Base-by-base conservation (phyloP, 2,797 vertebrate species). In the Tauraco hartlaubi region DNA sequence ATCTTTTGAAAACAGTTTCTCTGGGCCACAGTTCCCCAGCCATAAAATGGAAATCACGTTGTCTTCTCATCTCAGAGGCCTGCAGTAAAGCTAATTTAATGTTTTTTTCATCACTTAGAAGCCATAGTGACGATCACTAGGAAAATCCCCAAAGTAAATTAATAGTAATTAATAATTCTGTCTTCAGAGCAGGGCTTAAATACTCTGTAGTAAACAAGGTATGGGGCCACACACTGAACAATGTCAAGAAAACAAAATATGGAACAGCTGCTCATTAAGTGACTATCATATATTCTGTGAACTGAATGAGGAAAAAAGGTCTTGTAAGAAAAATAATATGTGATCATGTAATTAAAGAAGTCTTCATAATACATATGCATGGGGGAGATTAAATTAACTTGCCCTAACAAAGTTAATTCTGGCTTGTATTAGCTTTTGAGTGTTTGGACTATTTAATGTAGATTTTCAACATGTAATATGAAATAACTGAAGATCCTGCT, bases 241-340 rank as follows among this genome's bases (percentile, higher is more conserved):
- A 63, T 16, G 16, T 39, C 44, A 83, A 74, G n/a, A 73, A 87
- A 92, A 82, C n/a, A 89, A 79, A 94, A 83, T 49, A 85, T 22
- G n/a, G 44, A 92, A 91, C 68, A 92, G 75, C 49, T 92, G 68
- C 20, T 94, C 64, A 80, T 79, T 82, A 94, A 94, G 33, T 77
- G 31, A 73, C 48, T 73, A 76, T 59, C 63, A 76, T 15, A 44
- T 33, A 87, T 73, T 58, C 55, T 87, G 35, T 79, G 33, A 81
- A 87, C 3, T 51, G 48, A 90, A 82, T 39, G 21, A 91, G 11
- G 44, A 86, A 59, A 86, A 59, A 85, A 81, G 37, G 49, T 79
- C 76, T 58, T 72, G 5, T 35, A 88, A 85, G 59, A 79, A 89
- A 86, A 94, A 69, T 43, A 85, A 5, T 71, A 69, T 22, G 25